These are phyloP conservation scores for Clarias laeviceps DNA, from an alignment of 2,797 vertebrate species.

Conservation along the genomic window DNA sequence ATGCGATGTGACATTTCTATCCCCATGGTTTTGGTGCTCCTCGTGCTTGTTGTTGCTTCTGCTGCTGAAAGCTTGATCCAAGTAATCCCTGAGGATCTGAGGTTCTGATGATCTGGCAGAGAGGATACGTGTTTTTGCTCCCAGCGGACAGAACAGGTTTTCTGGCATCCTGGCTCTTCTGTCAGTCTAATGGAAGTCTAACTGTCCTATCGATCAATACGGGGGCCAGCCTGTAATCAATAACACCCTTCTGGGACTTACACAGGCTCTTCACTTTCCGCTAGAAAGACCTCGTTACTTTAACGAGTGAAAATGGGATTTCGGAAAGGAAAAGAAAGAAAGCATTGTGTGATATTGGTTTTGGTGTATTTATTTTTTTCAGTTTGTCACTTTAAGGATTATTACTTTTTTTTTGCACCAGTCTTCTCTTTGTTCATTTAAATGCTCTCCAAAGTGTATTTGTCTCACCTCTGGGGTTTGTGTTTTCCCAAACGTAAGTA, in stretches of 20 bases:
- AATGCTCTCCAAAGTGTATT: neutral
- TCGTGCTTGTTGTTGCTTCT: neutral
- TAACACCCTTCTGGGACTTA: slow-evolving; percentile 21
- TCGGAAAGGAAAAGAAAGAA: neutral
- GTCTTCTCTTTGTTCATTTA: neutral
- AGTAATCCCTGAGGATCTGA: slow-evolving; percentile 13
- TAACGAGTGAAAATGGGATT: no score
- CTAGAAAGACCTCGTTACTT: neutral
- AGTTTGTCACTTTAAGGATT: neutral
- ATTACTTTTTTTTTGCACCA: neutral
- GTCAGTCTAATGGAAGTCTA: slow-evolving; percentile 56
- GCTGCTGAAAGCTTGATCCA: neutral
- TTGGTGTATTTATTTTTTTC: neutral
- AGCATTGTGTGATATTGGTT: neutral
- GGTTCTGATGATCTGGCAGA: neutral
- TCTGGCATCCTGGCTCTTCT: slow-evolving; percentile 35
- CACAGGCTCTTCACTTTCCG: neutral
- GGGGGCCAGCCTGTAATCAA: slow-evolving; percentile 46
- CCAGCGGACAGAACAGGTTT: neutral
- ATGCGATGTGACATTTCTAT: neutral
- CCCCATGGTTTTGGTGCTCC: neutral
- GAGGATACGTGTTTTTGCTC: neutral
- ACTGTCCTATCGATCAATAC: slow-evolving; percentile 55
- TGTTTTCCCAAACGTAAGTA: neutral
- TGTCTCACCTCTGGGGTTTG: neutral